These are phyloP conservation scores for Drosophila kokeensis DNA, from an alignment of 2,888 invertebrate species.

Conservation along the genomic window DNA sequence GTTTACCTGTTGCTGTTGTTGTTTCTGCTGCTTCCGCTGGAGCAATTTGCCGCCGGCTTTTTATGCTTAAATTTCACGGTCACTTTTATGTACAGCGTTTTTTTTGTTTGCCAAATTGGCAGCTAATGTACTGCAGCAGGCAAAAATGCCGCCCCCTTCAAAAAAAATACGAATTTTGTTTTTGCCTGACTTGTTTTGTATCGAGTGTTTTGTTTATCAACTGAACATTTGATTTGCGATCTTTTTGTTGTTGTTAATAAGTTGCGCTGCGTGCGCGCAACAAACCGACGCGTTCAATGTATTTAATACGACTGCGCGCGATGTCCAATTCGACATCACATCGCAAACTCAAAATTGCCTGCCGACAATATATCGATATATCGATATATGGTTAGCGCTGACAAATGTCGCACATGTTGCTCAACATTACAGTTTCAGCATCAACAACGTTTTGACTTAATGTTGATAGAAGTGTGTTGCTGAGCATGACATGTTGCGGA, in stretches of 20 bases:
- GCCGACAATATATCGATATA: conserved; percentile 20
- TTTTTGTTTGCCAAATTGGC: conserved; percentile 12
- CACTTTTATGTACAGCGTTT: not conserved
- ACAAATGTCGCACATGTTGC: conserved; percentile 2
- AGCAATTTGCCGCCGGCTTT: conserved; percentile 26
- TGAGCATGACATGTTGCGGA: not conserved
- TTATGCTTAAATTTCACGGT: conserved; percentile 28
- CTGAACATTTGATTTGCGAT: conserved; percentile 31
- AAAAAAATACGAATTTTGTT: conserved; percentile 24
- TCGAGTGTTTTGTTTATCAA: conserved; percentile 55
- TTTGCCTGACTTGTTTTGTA: conserved; percentile 60
- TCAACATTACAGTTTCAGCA: not conserved
- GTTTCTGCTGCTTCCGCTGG: conserved; percentile 26
- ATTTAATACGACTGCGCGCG: conserved; percentile 52
- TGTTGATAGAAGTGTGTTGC: not conserved
- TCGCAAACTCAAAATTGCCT: conserved; percentile 48
- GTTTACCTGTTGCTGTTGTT: conserved; percentile 56
- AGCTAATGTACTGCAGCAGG: conserved; percentile 36
- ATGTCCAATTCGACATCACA: conserved; percentile 40
- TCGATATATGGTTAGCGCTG: conserved; percentile 19
- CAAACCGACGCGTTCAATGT: conserved; percentile 41
- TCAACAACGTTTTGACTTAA: not conserved
- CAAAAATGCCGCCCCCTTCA: conserved; percentile 23
- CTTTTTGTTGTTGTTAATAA: conserved; percentile 19
- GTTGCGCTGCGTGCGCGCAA: conserved; percentile 44